These are phyloP conservation scores for Etheostoma cragini DNA, from an alignment of 2,113 vertebrate genomes.

Conservation along the genomic window DNA sequence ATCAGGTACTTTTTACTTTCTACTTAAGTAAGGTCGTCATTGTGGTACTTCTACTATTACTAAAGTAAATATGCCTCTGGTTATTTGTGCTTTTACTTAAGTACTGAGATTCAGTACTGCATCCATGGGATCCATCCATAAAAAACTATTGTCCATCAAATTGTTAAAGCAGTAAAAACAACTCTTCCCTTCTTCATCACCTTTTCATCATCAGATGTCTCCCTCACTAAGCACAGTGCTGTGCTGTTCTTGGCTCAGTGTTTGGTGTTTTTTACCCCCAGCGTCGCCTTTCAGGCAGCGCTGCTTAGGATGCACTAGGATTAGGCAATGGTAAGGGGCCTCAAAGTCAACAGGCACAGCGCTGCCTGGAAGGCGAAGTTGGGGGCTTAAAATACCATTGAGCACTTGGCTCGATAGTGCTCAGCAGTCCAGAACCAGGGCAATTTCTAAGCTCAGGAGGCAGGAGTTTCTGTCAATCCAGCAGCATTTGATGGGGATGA, in stretches of 20 bases:
- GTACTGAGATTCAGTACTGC: not conserved
- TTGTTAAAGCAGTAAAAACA: constrained; percentile 34
- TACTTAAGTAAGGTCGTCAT: too few relatives aligned
- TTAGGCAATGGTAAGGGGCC: too few relatives aligned
- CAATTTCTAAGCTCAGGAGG: constrained; percentile 22
- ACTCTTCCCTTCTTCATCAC: not conserved
- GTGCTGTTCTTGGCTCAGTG: not conserved
- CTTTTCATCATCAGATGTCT: constrained; percentile 27
- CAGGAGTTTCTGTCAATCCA: constrained; percentile 34
- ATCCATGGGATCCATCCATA: constrained; percentile 23
- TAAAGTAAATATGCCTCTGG: too few relatives aligned
- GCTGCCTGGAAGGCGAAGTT: too few relatives aligned
- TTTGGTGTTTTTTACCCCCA: too few relatives aligned
- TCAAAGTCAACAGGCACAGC: too few relatives aligned
- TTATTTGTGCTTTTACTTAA: too few relatives aligned
- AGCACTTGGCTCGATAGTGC: constrained; percentile 2
- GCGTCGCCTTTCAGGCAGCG: too few relatives aligned
- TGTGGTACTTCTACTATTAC: too few relatives aligned
- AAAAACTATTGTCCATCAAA: constrained; percentile 20
- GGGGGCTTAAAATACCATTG: too few relatives aligned
- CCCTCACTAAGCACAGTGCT: not conserved
- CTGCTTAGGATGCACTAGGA: too few relatives aligned
- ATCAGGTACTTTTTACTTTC: too few relatives aligned
- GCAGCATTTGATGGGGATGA: constrained; percentile 44
- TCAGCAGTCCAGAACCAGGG: constrained; percentile 19